Evolutionary conservation across 1,140 invertebrate genomes (phyloP), one percentile per base, ranked within the genome.

Genomic region (Marisa cornuarietis): DNA sequence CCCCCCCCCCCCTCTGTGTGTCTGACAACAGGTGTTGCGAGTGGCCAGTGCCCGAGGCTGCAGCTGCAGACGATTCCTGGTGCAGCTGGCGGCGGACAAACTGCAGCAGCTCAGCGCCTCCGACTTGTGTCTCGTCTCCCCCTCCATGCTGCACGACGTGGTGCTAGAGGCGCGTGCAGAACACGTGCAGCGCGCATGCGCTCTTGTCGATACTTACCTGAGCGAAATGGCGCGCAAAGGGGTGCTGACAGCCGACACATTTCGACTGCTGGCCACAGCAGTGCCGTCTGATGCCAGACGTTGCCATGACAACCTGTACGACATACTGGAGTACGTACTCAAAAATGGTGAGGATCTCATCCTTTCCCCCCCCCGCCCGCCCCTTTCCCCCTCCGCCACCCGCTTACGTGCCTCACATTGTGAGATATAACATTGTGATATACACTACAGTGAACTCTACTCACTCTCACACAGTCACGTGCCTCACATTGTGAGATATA

Each of bases 191-290:
- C 84, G 81, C 42, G 85, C 87, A 0, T 87, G 87, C 65, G 79
- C 76, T 16, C 82, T 90, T 13, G 84, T 89, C 5, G 87, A 90
- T 72, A 85, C 82, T 18, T 90, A 89, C 76, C 82, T 89, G 84
- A 81, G 81, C 18, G 86, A 89, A 62, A 87, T 88, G 85, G 83
- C 87, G 7, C 79, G 81, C 31, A 87, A 88, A 69, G 87, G 87
- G 13, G 82, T 87, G 22, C 82, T 91, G 14, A 88, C 85, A 42
- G 82, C 84, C 3, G 88, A 90, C 71, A 87, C 87, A 16, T 91
- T 90, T 79, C 86, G 85, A 61, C 83, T 87, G 42, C 79, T 91
- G 71, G 86, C 86, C 6, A 85, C 84, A 20, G 85, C 87, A 10
- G 81, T 87, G 9, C 90, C 89, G 26, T 75, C 79, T 52, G 85